phyloP scores from a whole-genome alignment of 2,797 vertebrate species.

The Chloroceryle inda region DNA sequence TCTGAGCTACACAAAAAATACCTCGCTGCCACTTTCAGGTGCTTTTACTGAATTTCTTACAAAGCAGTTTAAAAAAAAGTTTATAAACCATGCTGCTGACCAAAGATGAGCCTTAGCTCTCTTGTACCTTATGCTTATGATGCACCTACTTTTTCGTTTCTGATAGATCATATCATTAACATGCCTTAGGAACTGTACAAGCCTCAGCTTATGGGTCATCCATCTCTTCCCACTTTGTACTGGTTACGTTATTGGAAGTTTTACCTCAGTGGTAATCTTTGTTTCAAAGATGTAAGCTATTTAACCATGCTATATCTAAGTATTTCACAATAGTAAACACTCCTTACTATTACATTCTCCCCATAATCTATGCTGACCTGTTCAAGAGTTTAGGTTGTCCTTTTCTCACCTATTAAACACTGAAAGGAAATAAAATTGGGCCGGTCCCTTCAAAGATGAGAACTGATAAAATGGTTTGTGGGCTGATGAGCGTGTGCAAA shows the following conservation, averaged over 20 bases:
- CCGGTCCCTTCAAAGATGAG: not conserved
- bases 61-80: not conserved
- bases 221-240: not conserved
- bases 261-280: not conserved
- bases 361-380: not conserved
- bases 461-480: not conserved
- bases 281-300: not conserved
- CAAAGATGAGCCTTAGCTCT: not conserved
- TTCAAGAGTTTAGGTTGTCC: not conserved
- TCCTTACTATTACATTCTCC: not conserved
- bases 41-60: not conserved
- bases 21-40: not conserved
- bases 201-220: not conserved
- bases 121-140: not conserved
- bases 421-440: not conserved
- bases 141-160: not conserved
- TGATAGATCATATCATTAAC: not conserved
- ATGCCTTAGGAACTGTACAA: not conserved
- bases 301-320: not conserved
- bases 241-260: not conserved
- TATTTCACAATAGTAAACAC: not conserved
- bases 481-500: accelerated
- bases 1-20: not conserved
- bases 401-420: not conserved
- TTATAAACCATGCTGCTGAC: not conserved